Conservation (phyloP, 2,888 invertebrate species). For the Aphodius granarius region DNA sequence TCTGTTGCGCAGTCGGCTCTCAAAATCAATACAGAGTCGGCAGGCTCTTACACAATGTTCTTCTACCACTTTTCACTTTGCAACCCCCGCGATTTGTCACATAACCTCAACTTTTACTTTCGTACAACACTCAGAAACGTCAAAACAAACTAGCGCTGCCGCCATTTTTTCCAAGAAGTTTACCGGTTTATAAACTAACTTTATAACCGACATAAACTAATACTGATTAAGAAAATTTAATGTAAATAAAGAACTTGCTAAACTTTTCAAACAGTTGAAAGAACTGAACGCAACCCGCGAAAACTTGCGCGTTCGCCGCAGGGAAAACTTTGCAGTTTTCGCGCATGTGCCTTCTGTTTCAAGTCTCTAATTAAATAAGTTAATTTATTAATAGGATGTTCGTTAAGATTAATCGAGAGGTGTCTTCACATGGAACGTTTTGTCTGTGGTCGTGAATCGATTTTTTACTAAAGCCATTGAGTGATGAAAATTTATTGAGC, state of each 20-base stretch:
- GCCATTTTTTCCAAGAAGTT: background rate
- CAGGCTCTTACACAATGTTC: slow-evolving; percentile 28
- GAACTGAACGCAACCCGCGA: background rate
- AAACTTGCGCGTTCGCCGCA: background rate
- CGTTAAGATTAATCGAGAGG: background rate
- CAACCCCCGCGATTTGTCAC: background rate
- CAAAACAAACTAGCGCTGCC: background rate
- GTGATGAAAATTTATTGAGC: background rate
- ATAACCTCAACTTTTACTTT: slow-evolving; percentile 5
- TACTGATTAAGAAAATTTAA: background rate
- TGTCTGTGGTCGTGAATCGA: background rate
- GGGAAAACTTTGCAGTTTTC: background rate
- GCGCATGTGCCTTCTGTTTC: background rate
- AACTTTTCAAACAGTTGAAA: background rate
- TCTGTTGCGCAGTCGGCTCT: slow-evolving; percentile 41
- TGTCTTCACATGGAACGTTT: background rate
- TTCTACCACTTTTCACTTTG: slow-evolving; percentile 28
- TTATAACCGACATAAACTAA: background rate
- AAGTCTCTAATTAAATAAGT: background rate
- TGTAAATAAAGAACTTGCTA: background rate
- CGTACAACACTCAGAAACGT: background rate
- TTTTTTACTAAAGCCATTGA: background rate
- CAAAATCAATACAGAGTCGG: slow-evolving; percentile 42
- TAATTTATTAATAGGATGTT: background rate
- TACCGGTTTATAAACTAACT: background rate